phyloP scores from a whole-genome alignment of 1,140 invertebrate genomes.

The Pseudomyrmex cubaensis region DNA sequence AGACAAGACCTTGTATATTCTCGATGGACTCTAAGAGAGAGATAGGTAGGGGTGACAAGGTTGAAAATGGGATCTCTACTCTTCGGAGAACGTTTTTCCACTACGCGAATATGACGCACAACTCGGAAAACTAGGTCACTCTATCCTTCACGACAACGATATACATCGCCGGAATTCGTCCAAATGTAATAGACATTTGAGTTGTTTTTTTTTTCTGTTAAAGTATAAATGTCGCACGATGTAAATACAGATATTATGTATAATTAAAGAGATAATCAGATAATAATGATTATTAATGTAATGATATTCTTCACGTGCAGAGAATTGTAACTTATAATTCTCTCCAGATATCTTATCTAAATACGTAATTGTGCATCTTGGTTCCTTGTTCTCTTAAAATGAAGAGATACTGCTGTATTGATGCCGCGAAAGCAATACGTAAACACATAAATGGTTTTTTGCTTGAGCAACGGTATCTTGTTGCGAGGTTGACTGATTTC shows the following conservation, averaged over 20 bases:
- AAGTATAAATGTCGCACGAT: too few relatives aligned
- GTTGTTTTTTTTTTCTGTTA: neutral
- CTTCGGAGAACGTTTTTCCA: slow-evolving; percentile 7
- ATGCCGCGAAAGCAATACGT: neutral
- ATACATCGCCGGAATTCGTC: slow-evolving; percentile 12
- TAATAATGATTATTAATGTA: too few relatives aligned
- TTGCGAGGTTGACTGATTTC: slow-evolving; percentile 33
- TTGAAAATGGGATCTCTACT: slow-evolving; percentile 71
- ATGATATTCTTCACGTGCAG: too few relatives aligned
- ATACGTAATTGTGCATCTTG: neutral
- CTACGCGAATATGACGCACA: slow-evolving; percentile 18
- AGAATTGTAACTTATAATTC: too few relatives aligned
- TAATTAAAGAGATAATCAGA: too few relatives aligned
- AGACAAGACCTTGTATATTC: slow-evolving; percentile 37
- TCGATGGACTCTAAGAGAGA: slow-evolving; percentile 10
- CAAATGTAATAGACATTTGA: neutral
- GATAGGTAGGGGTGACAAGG: slow-evolving; percentile 59
- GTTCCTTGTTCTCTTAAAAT: neutral
- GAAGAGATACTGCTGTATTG: neutral
- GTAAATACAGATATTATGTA: too few relatives aligned
- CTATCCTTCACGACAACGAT: slow-evolving; percentile 43
- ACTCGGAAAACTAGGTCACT: slow-evolving; percentile 60
- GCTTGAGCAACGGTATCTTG: slow-evolving; percentile 11
- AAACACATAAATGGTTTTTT: neutral
- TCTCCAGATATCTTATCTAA: too few relatives aligned